Evolutionary conservation across 64 coral and sea anemone genomes (phyloP).

Genomic region (Montipora sp.): DNA sequence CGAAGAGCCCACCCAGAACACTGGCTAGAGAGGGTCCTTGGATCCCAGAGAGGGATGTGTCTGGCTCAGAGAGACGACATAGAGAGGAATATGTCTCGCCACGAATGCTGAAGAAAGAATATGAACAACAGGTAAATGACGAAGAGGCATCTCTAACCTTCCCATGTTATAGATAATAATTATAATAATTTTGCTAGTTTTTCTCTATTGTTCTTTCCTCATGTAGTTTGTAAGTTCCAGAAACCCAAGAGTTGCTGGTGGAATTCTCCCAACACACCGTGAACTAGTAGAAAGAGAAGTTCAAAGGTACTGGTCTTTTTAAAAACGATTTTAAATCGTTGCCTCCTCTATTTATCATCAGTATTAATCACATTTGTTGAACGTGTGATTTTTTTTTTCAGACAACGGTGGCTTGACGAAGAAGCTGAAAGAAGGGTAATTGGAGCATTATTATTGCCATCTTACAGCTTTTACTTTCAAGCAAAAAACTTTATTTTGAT

Average conservation of each 20-base stretch:
- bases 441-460: neutral
- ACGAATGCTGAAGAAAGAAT: conserved; percentile 58
- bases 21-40: conserved; percentile 53
- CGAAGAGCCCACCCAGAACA: conserved; percentile 55
- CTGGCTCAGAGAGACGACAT: no score
- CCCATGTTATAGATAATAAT: no score
- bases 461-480: neutral
- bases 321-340: neutral
- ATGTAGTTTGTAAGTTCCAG: conserved; percentile 32
- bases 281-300: conserved; percentile 72
- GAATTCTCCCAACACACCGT: conserved; percentile 39
- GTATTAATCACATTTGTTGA: neutral
- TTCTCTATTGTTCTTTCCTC: neutral
- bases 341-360: neutral
- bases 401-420: conserved; percentile 63
- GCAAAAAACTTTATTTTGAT: neutral
- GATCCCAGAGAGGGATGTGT: conserved; percentile 34
- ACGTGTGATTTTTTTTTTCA: neutral
- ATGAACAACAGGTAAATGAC: conserved; percentile 65
- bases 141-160: no score
- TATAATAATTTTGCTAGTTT: neutral
- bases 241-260: conserved; percentile 35
- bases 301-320: conserved; percentile 23
- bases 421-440: conserved; percentile 61
- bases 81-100: conserved; percentile 19